Conservation (phyloP, 1,140 invertebrate genomes). For the Protaetia brevitarsis region DNA sequence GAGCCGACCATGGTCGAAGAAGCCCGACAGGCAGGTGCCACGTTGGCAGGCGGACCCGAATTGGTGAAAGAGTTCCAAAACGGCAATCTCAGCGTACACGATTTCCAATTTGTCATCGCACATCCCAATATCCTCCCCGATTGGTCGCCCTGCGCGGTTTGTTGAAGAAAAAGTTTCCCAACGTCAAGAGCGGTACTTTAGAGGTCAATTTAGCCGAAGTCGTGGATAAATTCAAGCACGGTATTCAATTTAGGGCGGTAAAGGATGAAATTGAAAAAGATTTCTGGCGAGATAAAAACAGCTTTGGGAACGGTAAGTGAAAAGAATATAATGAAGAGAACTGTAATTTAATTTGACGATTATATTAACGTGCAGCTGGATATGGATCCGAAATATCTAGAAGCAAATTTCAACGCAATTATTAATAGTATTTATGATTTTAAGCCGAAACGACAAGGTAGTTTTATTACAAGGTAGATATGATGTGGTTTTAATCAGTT, state of each 20-base stretch:
- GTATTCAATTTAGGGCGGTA: constrained; percentile 62
- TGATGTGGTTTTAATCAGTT: too few relatives aligned
- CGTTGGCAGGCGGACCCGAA: constrained; percentile 63
- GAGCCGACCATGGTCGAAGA: constrained; percentile 54
- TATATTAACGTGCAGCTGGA: constrained; percentile 55
- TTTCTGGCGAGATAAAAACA: constrained; percentile 64
- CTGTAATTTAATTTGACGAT: constrained; percentile 7
- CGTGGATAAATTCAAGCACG: constrained; percentile 62
- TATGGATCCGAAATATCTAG: constrained; percentile 66
- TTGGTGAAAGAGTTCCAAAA: constrained; percentile 71
- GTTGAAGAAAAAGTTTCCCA: constrained; percentile 74
- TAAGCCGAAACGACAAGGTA: constrained; percentile 60
- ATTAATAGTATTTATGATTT: constrained; percentile 60
- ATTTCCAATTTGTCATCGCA: constrained; percentile 71
- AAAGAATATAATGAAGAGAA: constrained; percentile 1
- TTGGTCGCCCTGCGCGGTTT: constrained; percentile 69
- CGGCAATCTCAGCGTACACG: constrained; percentile 63
- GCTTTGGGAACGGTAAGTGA: constrained; percentile 64
- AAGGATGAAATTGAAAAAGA: constrained; percentile 65
- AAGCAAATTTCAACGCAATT: constrained; percentile 66
- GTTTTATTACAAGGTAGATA: constrained; percentile 67
- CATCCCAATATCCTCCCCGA: constrained; percentile 73
- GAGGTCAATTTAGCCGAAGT: constrained; percentile 58
- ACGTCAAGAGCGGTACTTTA: constrained; percentile 63
- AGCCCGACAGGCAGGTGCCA: constrained; percentile 66